Evolutionary conservation across 37 sponge, comb jelly and placozoan genomes (phyloP).

Genomic region (Tethya wilhelma): DNA sequence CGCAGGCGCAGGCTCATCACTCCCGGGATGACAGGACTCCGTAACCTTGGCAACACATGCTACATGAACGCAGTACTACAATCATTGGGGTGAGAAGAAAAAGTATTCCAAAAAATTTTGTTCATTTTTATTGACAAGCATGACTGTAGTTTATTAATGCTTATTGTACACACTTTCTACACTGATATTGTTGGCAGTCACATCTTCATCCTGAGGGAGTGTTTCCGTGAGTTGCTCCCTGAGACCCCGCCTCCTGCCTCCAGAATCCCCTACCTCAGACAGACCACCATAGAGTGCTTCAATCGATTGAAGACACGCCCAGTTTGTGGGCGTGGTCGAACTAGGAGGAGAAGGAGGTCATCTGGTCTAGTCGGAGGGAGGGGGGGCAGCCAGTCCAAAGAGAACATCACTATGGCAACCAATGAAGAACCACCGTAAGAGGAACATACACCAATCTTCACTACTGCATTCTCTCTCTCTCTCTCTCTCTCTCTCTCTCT

Average conservation of each 20-base stretch:
- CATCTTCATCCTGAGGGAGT: conserved; percentile 58
- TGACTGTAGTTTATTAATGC: too few relatives aligned
- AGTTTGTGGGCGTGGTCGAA: background rate
- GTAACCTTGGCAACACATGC: conserved; percentile 90
- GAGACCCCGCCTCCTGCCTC: background rate
- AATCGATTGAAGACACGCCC: conserved; percentile 11
- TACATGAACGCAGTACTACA: conserved; percentile 86
- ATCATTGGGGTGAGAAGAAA: conserved; percentile 61
- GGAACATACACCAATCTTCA: background rate
- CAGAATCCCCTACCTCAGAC: conserved; percentile 48
- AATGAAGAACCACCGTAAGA: conserved; percentile 12
- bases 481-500: conserved; percentile 27
- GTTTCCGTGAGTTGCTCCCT: conserved; percentile 56
- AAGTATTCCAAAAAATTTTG: conserved; percentile 41
- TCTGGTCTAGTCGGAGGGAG: background rate
- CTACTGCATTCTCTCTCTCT: conserved; percentile 11
- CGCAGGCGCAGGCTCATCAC: conserved; percentile 23
- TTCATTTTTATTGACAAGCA: too few relatives aligned
- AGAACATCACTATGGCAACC: too few relatives aligned
- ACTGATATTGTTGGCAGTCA: conserved; percentile 67
- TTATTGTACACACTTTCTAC: too few relatives aligned
- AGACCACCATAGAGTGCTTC: conserved; percentile 81
- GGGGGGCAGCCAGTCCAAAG: background rate
- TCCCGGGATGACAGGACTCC: conserved; percentile 77
- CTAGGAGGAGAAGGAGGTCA: background rate